Base-by-base conservation (phyloP, 2,113 vertebrate species). In the Equus przewalskii region DNA sequence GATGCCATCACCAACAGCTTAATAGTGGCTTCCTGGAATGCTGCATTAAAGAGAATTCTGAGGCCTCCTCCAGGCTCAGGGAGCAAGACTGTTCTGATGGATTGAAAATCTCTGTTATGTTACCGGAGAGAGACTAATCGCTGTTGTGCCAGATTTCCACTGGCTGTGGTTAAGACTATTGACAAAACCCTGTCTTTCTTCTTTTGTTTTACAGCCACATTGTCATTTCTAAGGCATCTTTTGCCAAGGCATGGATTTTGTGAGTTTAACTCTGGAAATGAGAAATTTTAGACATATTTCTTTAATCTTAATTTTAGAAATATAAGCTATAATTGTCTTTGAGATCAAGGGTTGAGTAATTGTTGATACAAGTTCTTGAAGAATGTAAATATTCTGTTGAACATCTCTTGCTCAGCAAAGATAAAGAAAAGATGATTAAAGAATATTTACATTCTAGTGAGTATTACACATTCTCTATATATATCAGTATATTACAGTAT, bases 361-460 rank as follows among this genome's bases (percentile, higher is more conserved):
- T 36, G 49, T 69, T 85, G 46, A 72, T 5, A 13, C 30, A 79
- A 84, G 44, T 89, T 85, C 58, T 62, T 62, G 18, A 85, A 80
- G 58, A 96, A 69, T 64, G 28, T 89, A 92, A 92, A 96, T 83
- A 18, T 22, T 79, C 16, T 86, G 24, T 56, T 89, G 76, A 89
- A 83, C 90, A 83, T 58, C 26, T 82, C 70, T 95, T 78, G 69
- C 82, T 85, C 15, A 41, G 65, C 30, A 91, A 80, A 85, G 44
- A 88, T 60, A 80, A 96, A 62, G 56, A 67, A 70, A 62, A 72
- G 6, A 70, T 12, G 54, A 64, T 82, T 58, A 46, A 87, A 72
- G 84, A 54, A 87, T 56, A 54, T 89, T 96, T 91, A 80, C 24
- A 89, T 75, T 64, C 82, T 64, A 75, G 12, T 16, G 49, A 62